Base-by-base conservation (phyloP, 1,140 invertebrate genomes). In the Lepidostoma basale region DNA sequence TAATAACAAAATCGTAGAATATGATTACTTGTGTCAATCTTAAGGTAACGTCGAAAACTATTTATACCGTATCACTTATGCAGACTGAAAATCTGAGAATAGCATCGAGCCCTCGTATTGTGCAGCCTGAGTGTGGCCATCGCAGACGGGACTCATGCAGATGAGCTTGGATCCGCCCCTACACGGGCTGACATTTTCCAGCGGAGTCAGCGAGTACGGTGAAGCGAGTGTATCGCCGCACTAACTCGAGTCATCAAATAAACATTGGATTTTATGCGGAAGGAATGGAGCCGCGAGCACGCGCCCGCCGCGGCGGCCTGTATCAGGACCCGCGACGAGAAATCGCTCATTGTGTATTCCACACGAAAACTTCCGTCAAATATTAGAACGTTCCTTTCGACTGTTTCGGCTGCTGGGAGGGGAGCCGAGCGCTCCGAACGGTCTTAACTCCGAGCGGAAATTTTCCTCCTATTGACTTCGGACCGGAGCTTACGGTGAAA, bases 241-340 rank as follows among this genome's bases (percentile, higher is more conserved):
- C 64, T 67, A 47, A 59, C 64, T 66, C 54, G 64, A 28, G 40
- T 59, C 64, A 67, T 67, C 64, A 67, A 67, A 67, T 67, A 67
- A 67, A 67, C 64, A 67, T 67, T 59, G 54, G 54, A 67, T 59
- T 67, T 67, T 59, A 67, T 67, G 52, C 36, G 40, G 52, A 36
- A 56, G 25, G 52, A 56, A 44, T 26, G 40, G 10, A 28, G 18
- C 25, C 8, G 14, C 6, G 9, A 18, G 9, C 9, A 8, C 4
- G 16, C 8, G 16, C 14, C 54, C 2, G 20, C 5, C 1, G 20
- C 44, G 18, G 3, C 44, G 8, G 3, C 2, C 44, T 47, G n/a
- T n/a, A n/a, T 3, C 44, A 45, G 4, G n/a, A 1, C 9, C n/a
- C 10, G 39, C 36, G 22, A 26, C 58, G n/a, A 9, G 23, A 26